A percentile compares a stretch with the other conserved stretches of the same genome.
phyloP scores from a whole-genome alignment of 2,888 invertebrate species.

The Linyphia triangularis region DNA sequence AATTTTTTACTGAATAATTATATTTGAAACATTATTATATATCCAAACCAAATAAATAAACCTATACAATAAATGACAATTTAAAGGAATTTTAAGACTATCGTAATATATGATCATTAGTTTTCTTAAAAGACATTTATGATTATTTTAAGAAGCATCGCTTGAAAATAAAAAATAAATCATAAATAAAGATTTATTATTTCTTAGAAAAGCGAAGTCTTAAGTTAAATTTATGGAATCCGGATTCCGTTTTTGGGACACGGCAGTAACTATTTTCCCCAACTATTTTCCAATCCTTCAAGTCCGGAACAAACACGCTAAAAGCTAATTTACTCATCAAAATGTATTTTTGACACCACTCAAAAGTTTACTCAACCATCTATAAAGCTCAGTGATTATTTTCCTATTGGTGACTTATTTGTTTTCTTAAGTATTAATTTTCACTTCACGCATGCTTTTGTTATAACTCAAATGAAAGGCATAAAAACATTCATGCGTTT shows the following conservation, averaged over 20 bases:
- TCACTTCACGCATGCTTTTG: neutral
- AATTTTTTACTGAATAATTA: too few species aligned
- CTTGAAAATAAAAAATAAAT: too few species aligned
- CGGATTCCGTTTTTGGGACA: neutral
- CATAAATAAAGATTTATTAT: too few species aligned
- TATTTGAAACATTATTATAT: too few species aligned
- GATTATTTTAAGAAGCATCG: too few species aligned
- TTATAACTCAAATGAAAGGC: neutral
- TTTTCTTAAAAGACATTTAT: too few species aligned
- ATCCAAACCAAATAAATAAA: too few species aligned
- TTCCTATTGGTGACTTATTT: neutral
- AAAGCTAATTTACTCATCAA: constrained; percentile 39
- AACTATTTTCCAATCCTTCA: neutral
- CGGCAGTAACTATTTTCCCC: neutral
- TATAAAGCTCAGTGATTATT: constrained; percentile 2
- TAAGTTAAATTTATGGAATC: too few species aligned
- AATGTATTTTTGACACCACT: neutral
- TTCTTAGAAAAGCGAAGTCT: too few species aligned
- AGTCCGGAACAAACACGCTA: constrained; percentile 33
- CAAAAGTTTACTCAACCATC: neutral
- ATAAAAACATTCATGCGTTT: neutral
- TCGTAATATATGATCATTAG: too few species aligned
- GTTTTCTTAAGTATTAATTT: neutral
- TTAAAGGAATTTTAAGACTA: too few species aligned
- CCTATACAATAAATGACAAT: too few species aligned